Base-by-base conservation (phyloP, 2,113 vertebrate genomes). In the Paralichthys olivaceus region DNA sequence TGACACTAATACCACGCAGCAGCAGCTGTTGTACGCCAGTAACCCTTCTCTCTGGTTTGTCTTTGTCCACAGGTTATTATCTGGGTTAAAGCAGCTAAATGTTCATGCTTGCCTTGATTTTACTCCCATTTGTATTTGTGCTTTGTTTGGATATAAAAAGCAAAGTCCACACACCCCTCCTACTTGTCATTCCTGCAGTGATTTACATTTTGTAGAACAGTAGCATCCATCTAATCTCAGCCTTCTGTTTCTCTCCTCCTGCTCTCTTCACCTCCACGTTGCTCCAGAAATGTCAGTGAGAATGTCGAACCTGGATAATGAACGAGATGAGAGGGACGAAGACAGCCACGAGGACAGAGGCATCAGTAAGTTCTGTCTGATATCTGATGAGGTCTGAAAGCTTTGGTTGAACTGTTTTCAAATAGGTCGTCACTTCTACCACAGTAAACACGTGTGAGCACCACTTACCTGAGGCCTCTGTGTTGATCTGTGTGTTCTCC, bases 241-340 rank as follows among this genome's bases (percentile, higher is more conserved):
- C 6, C n/a, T 12, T 66, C 4, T 65, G 47, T 7, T 9, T 68
- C 7, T 49, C 34, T 23, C 54, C 26, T 25, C 26, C 26, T 9
- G n/a, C 54, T 40, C 47, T 32, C 19, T 51, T 66, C 65, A 23
- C 47, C 59, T 65, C n/a, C 8, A 5, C 20, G 7, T 23, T 60
- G 23, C 43, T 74, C 20, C 80, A 99, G 98, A 99, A 90, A 99
- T 99, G 97, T 99, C 98, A 1, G 98, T 99, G 90, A 95, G 98
- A 3, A 99, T 99, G 98, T 99, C 98, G 74, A 99, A 98, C 94
- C 94, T 99, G 89, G 98, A 99, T 51, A 99, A 98, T 0, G 98
- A 99, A 54, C 87, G 98, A 77, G 98, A 99, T 0, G 98, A 99
- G 89, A 88, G 98, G 37, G 98, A 99, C 0, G 98, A 99, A 0